These are phyloP conservation scores for Porites divaricata DNA, from an alignment of 92 coral and sea anemone genomes.

Conservation along the genomic window DNA sequence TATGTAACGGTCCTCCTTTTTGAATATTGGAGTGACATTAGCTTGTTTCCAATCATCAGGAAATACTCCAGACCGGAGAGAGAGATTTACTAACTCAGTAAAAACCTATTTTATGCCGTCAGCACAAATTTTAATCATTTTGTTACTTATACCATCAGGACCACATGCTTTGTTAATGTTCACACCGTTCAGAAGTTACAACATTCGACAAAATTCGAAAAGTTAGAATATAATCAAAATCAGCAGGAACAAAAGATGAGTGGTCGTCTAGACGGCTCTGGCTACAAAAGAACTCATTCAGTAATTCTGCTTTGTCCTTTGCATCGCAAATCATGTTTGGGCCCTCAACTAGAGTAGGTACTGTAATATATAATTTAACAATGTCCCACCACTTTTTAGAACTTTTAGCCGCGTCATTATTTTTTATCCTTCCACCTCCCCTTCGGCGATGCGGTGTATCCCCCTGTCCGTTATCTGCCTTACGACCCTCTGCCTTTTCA, in stretches of 20 bases:
- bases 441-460: too few species aligned
- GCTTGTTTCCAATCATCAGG: too few species aligned
- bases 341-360: conserved; percentile 48
- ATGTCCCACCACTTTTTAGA: conserved; percentile 70
- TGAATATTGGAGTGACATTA: not conserved
- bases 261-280: conserved; percentile 39
- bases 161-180: not conserved
- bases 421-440: too few species aligned
- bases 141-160: not conserved
- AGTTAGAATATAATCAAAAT: not conserved
- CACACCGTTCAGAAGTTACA: not conserved
- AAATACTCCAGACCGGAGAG: too few species aligned
- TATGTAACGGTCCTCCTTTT: too few species aligned
- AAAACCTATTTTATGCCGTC: not conserved
- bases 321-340: conserved; percentile 46
- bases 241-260: not conserved
- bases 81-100: not conserved
- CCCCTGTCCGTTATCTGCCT: too few species aligned
- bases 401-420: not conserved
- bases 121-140: conserved; percentile 4
- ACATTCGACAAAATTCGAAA: conserved; percentile 5
- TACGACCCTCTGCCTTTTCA: too few species aligned
- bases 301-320: conserved; percentile 60
- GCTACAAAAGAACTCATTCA: conserved; percentile 59
- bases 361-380: conserved; percentile 42